Conservation (phyloP, 1,140 invertebrate species). For the Centruroides sculpturatus region DNA sequence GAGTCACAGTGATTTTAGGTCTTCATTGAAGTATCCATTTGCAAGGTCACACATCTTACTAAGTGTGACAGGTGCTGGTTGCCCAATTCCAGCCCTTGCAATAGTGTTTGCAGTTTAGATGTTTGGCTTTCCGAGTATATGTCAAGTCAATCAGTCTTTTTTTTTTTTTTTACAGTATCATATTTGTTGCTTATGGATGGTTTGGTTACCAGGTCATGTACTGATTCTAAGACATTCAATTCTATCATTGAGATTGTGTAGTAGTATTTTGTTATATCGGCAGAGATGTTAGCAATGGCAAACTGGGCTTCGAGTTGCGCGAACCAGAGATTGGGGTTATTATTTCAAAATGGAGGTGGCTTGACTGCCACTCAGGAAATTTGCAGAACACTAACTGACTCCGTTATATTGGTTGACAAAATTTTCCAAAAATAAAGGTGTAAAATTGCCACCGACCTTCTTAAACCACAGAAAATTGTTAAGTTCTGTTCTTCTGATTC, state of each 20-base stretch:
- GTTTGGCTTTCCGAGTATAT: neutral
- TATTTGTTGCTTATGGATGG: neutral
- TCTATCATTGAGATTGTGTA: constrained; percentile 2
- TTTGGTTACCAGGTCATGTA: neutral
- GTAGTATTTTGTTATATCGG: constrained; percentile 17
- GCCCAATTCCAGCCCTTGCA: neutral
- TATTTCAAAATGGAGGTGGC: constrained; percentile 20
- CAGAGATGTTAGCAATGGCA: constrained; percentile 2
- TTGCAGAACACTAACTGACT: too few relatives aligned
- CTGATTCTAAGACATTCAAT: neutral
- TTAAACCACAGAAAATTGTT: too few relatives aligned
- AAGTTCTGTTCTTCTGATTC: too few relatives aligned
- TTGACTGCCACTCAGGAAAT: constrained; percentile 1
- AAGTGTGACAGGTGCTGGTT: neutral
- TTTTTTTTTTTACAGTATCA: neutral
- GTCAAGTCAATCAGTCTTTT: neutral
- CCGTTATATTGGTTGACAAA: too few relatives aligned
- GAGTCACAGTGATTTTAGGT: neutral
- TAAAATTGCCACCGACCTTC: too few relatives aligned
- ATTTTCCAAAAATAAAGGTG: too few relatives aligned
- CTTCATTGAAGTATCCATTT: neutral
- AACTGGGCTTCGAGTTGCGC: constrained; percentile 23
- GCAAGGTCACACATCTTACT: neutral
- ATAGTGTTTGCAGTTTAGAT: neutral
- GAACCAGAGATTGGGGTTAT: constrained; percentile 21